A percentile compares a stretch with the other conserved stretches of the same genome.
Evolutionary conservation across 2,888 invertebrate species (phyloP).

Genomic region (Drosophila fungiperda): DNA sequence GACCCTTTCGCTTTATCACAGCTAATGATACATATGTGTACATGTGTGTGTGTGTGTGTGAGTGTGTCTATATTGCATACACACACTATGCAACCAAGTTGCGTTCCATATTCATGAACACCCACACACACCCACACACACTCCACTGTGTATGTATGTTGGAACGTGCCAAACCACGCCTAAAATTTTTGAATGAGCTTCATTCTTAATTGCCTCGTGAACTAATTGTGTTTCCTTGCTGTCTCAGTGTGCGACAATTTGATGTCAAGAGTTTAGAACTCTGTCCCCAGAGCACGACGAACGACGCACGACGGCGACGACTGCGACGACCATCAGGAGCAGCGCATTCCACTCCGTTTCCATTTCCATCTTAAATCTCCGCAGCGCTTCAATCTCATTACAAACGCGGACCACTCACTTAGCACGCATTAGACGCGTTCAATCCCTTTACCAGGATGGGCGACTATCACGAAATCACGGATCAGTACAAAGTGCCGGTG

Average conservation of each 20-base stretch:
- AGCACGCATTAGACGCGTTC: constrained; percentile 20
- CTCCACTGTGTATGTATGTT: constrained; percentile 8
- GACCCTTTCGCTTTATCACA: background rate
- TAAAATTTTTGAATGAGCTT: constrained; percentile 37
- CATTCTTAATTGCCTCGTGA: constrained; percentile 39
- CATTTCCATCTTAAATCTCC: constrained; percentile 18
- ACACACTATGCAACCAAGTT: constrained; percentile 7
- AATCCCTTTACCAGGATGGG: constrained; percentile 71
- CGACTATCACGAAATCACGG: constrained; percentile 86
- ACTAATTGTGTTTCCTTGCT: constrained; percentile 55
- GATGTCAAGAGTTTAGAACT: constrained; percentile 76
- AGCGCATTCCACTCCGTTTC: constrained; percentile 27
- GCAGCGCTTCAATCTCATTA: constrained; percentile 16
- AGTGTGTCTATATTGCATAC: background rate
- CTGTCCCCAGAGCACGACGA: constrained; percentile 66
- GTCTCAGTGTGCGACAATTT: constrained; percentile 67
- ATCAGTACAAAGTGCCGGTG: constrained; percentile 93
- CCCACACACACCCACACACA: constrained; percentile 17
- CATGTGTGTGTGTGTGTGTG: background rate
- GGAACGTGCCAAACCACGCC: constrained; percentile 63
- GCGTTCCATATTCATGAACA: constrained; percentile 31
- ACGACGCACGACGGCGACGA: constrained; percentile 22
- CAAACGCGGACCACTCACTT: constrained; percentile 20
- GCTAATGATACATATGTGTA: background rate
- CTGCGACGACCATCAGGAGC: constrained; percentile 36